Evolutionary conservation across 2,888 invertebrate genomes (phyloP), one percentile per base, ranked within the genome.

Genomic region (Tachystola acroxantha): DNA sequence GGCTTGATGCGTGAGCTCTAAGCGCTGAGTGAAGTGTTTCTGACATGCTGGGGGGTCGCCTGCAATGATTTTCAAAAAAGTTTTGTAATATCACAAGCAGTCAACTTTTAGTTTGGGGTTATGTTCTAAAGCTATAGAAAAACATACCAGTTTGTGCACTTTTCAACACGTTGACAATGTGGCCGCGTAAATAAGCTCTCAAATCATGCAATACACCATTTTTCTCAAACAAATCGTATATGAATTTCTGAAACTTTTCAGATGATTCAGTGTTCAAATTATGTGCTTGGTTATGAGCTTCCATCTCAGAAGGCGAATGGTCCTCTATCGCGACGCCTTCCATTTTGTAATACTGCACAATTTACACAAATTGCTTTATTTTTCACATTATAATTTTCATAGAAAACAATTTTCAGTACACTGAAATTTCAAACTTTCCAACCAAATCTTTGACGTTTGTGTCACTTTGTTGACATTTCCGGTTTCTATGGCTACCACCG

Each of bases 181-280:
- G 89, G 31, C 85, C 78, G 29, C 91, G 82, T 56, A 91, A 72
- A 57, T 90, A 88, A 2, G 90, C 85, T 41, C 90, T 73, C 34
- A 91, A 63, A 45, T 91, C 89, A 22, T 87, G 81, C 22, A 91
- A 59, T 34, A 91, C 67, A 10, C 91, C 91, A 64, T 88, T 89
- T 60, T 89, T 88, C 60, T 90, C 88, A 58, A 91, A 89, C 71
- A 90, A 86, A 41, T 84, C 76, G 37, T 78, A 88, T 31, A 91
- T 74, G 60, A 81, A 84, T 50, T 76, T 80, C 67, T 90, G 89
- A 68, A 91, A 91, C 57, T 89, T 88, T 53, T 89, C 81, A 2
- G 79, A 50, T 1, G 80, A 72, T 36, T 67, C 65, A 29, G 47
- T 50, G 37, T 57, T 53, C 19, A 45, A 34, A 19, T 49, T 43